Conservation (phyloP, 2,888 invertebrate genomes). For the Spilarctia lutea region DNA sequence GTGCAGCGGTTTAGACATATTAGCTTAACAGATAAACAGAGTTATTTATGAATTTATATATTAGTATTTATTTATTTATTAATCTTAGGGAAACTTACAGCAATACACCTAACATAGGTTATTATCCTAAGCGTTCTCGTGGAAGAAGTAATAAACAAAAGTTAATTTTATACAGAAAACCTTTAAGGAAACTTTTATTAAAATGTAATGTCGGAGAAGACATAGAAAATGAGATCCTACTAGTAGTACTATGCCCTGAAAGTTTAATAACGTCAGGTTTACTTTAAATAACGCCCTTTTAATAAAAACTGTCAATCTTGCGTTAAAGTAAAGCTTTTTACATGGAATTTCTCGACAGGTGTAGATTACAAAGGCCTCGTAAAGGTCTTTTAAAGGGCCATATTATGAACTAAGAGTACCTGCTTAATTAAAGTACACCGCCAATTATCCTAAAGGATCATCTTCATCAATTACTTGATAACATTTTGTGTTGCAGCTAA, state of each 20-base stretch:
- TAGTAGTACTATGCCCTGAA: constrained; percentile 24
- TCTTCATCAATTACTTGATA: constrained; percentile 27
- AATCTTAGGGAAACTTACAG: too few species aligned
- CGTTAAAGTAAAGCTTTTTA: constrained; percentile 14
- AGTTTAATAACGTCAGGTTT: constrained; percentile 37
- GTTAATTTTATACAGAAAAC: too few species aligned
- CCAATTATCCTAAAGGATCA: constrained; percentile 22
- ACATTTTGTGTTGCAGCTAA: constrained; percentile 42
- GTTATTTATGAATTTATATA: too few species aligned
- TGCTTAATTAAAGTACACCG: constrained; percentile 8
- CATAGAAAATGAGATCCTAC: not conserved
- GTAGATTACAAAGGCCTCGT: not conserved
- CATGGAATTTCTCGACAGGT: not conserved
- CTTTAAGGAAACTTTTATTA: too few species aligned
- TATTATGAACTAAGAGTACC: not conserved
- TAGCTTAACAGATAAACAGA: too few species aligned
- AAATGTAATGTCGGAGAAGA: too few species aligned
- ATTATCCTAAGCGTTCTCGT: too few species aligned
- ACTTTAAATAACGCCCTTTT: constrained; percentile 26
- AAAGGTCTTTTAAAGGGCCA: not conserved
- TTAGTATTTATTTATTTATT: too few species aligned
- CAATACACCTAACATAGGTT: too few species aligned
- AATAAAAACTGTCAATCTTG: constrained; percentile 26
- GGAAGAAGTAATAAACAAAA: too few species aligned
- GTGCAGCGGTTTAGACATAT: too few species aligned